Conservation (phyloP, 1,140 invertebrate genomes). For the Spodoptera frugiperda region DNA sequence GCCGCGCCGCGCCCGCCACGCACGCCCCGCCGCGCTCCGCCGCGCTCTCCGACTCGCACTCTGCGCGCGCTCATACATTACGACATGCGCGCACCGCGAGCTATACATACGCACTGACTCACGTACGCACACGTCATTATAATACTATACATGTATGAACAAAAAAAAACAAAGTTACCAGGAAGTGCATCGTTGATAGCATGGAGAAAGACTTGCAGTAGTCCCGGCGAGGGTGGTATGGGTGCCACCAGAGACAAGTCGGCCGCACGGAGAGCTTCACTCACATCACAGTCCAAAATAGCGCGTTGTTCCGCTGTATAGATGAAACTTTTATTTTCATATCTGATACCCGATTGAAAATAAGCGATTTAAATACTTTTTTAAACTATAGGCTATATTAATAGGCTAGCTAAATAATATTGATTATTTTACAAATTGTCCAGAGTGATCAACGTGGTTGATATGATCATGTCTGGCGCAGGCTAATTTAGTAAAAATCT, state of each 20-base stretch:
- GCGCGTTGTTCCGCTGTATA: conserved; percentile 66
- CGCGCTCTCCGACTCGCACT: conserved; percentile 57
- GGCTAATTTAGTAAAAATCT: too few relatives aligned
- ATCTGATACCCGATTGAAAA: too few relatives aligned
- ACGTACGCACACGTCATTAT: background rate
- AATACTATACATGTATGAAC: background rate
- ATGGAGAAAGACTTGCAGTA: conserved; percentile 67
- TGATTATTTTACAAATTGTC: background rate
- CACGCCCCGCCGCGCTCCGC: conserved; percentile 45
- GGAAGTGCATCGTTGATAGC: conserved; percentile 61
- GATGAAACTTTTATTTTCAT: background rate
- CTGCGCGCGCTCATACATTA: conserved; percentile 39
- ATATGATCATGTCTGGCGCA: too few relatives aligned
- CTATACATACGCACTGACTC: too few relatives aligned
- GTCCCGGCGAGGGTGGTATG: conserved; percentile 58
- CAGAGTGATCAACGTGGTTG: too few relatives aligned
- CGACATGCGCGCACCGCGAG: background rate
- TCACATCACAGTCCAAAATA: conserved; percentile 52
- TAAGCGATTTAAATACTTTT: too few relatives aligned
- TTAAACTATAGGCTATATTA: too few relatives aligned
- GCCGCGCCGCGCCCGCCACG: conserved; percentile 73
- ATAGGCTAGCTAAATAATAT: too few relatives aligned
- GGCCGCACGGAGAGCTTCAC: conserved; percentile 71
- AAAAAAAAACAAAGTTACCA: conserved; percentile 50
- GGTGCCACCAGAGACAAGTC: conserved; percentile 75